These are phyloP conservation scores for Sitta carolinensis DNA, from an alignment of 2,797 vertebrate genomes.

Conservation along the genomic window DNA sequence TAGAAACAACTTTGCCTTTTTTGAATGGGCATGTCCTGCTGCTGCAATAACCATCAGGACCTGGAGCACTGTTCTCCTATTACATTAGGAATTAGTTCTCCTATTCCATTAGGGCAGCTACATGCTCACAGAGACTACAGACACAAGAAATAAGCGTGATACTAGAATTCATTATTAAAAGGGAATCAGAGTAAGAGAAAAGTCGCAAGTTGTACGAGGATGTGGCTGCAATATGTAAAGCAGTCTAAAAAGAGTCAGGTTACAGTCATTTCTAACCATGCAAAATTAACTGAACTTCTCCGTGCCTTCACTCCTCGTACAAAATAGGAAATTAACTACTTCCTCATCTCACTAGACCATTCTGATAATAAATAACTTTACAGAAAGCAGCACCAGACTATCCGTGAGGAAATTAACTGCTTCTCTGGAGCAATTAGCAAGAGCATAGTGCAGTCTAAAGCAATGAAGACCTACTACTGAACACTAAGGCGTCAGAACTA, in stretches of 20 bases:
- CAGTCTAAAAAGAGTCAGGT: not conserved
- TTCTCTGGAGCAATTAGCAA: not conserved
- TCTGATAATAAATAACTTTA: constrained; percentile 7
- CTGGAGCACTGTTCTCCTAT: not conserved
- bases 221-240: constrained; percentile 21
- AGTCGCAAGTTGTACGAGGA: not conserved
- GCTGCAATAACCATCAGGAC: not conserved
- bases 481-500: not conserved
- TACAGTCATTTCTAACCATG: constrained; percentile 4
- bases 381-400: not conserved
- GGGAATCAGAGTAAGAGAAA: not conserved
- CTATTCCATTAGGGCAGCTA: rapidly evolving
- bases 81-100: rapidly evolving
- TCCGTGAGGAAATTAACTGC: not conserved
- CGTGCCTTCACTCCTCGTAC: not conserved
- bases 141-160: not conserved
- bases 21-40: not conserved
- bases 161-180: not conserved
- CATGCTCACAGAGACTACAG: not conserved
- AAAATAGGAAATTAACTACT: constrained; percentile 42
- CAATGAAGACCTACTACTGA: not conserved
- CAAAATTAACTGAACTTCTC: constrained; percentile 7
- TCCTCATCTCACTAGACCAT: constrained; percentile 13
- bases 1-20: not conserved
- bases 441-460: not conserved